Evolutionary conservation across 2,888 invertebrate species (phyloP).

Genomic region (Tillus elongatus): DNA sequence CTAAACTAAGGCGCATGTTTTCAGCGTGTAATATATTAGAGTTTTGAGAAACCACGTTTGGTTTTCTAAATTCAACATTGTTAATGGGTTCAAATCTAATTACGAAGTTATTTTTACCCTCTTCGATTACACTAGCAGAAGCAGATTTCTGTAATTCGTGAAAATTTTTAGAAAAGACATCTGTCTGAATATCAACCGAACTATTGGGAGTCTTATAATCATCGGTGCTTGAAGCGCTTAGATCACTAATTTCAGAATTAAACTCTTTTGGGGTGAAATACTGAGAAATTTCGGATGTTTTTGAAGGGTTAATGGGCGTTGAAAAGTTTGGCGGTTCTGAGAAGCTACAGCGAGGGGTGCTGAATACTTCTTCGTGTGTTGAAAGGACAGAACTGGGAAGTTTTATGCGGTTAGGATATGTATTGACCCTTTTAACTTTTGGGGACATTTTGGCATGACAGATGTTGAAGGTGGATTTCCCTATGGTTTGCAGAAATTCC

Average conservation of each 20-base stretch:
- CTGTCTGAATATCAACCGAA: conserved; percentile 22
- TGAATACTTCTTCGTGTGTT: too few relatives aligned
- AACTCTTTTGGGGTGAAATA: conserved; percentile 27
- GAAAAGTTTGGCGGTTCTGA: too few relatives aligned
- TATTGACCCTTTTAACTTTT: too few relatives aligned
- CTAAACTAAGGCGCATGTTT: background rate
- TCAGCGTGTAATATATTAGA: background rate
- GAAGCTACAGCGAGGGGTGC: too few relatives aligned
- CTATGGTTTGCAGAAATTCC: too few relatives aligned
- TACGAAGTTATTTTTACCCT: conserved; percentile 16
- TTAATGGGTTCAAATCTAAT: too few relatives aligned
- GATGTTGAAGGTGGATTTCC: too few relatives aligned
- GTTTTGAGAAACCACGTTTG: background rate
- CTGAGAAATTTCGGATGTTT: too few relatives aligned
- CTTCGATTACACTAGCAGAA: conserved; percentile 30
- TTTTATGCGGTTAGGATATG: too few relatives aligned
- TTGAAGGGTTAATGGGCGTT: too few relatives aligned
- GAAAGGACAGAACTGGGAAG: too few relatives aligned
- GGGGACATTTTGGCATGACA: too few relatives aligned
- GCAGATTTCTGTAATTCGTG: conserved; percentile 33
- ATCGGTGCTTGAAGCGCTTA: conserved; percentile 30
- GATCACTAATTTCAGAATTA: conserved; percentile 29
- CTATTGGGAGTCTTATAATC: conserved; percentile 36
- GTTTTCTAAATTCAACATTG: conserved; percentile 11
- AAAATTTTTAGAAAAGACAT: conserved; percentile 32